Evolutionary conservation across 2,888 invertebrate species (phyloP).

Genomic region (Cordilura impudica): DNA sequence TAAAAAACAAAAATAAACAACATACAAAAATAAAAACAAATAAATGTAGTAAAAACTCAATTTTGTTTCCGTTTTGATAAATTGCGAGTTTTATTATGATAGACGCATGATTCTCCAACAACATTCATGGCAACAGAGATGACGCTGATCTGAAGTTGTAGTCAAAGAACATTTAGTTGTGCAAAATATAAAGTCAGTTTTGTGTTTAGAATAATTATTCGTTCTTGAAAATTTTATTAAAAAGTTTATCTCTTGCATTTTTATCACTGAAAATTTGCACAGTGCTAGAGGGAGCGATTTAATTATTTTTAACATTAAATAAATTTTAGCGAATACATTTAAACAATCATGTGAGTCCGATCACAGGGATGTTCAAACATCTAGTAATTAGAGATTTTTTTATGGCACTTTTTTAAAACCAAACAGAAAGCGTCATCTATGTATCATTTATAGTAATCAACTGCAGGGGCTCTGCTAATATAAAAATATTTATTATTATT

Average conservation of each 20-base stretch:
- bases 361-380: too few species aligned
- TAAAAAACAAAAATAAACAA: neutral
- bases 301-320: too few species aligned
- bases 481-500: too few species aligned
- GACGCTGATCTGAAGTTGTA: neutral
- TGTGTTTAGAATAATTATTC: constrained; percentile 68
- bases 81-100: constrained; percentile 9
- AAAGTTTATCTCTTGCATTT: constrained; percentile 42
- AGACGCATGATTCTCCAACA: neutral
- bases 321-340: too few species aligned
- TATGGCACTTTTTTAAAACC: too few species aligned
- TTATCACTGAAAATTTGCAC: neutral
- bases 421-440: too few species aligned
- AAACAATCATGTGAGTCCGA: too few species aligned
- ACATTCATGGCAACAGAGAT: neutral
- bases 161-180: constrained; percentile 10
- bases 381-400: too few species aligned
- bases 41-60: constrained; percentile 1
- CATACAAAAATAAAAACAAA: neutral
- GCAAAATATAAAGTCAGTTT: constrained; percentile 8
- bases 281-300: too few species aligned
- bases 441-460: too few species aligned
- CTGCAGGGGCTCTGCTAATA: too few species aligned
- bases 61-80: neutral
- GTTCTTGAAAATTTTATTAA: constrained; percentile 69